Conservation (phyloP, 2,113 vertebrate genomes). For the Taurulus bubalis region DNA sequence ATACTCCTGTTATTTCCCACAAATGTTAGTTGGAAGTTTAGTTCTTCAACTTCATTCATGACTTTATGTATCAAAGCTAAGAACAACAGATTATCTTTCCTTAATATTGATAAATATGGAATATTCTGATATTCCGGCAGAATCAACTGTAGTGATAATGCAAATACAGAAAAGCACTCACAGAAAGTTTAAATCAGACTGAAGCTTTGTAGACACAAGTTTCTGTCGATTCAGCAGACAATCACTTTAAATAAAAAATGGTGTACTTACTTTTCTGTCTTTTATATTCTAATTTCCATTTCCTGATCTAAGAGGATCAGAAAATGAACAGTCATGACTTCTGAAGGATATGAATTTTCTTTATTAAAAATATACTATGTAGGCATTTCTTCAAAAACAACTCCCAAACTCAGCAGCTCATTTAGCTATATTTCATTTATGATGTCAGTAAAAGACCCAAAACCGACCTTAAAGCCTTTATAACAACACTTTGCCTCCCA, state of each 20-base stretch:
- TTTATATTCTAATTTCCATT: not conserved
- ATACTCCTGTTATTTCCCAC: no score
- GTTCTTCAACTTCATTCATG: not conserved
- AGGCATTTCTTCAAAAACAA: not conserved
- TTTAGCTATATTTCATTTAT: constrained; percentile 13
- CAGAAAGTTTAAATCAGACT: not conserved
- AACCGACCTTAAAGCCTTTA: not conserved
- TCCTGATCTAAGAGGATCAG: not conserved
- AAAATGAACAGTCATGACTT: not conserved
- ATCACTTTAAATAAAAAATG: constrained; percentile 12
- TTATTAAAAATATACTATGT: not conserved
- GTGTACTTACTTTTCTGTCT: not conserved
- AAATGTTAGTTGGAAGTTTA: not conserved
- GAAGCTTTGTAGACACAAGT: not conserved
- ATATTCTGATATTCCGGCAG: not conserved
- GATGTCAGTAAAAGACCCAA: not conserved
- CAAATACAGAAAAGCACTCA: not conserved
- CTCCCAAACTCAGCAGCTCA: not conserved
- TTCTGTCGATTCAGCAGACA: not conserved
- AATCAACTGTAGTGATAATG: not conserved
- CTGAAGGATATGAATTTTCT: not conserved
- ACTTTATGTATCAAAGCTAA: not conserved
- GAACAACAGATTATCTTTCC: not conserved
- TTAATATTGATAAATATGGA: not conserved
- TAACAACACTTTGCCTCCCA: not conserved